These are phyloP conservation scores for Lamellibrachia satsuma DNA, from an alignment of 2,888 invertebrate genomes.

Conservation along the genomic window DNA sequence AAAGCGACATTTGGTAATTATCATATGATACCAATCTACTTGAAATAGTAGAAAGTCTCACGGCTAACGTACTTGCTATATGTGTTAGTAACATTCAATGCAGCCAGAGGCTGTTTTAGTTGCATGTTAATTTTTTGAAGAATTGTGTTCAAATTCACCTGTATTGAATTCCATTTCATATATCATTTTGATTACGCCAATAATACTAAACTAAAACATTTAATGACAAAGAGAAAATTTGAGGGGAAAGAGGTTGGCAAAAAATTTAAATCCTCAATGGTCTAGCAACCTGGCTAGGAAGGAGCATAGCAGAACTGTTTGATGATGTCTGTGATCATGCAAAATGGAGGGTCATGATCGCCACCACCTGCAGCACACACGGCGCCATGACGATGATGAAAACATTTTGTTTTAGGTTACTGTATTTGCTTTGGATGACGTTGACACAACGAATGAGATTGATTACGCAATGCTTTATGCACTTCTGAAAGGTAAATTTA, in stretches of 20 bases:
- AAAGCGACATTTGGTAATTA: slow-evolving; percentile 48
- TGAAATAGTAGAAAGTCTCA: no score
- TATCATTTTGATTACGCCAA: not conserved
- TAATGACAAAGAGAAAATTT: no score
- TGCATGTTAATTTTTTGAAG: not conserved
- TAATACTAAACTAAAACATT: not conserved
- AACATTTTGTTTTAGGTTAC: slow-evolving; percentile 51
- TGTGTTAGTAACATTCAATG: no score
- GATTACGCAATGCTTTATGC: slow-evolving; percentile 62
- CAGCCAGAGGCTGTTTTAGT: not conserved
- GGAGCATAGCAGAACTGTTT: not conserved
- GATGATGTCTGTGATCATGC: slow-evolving; percentile 14
- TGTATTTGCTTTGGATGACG: slow-evolving; percentile 56
- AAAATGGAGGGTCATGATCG: not conserved
- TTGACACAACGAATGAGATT: slow-evolving; percentile 56
- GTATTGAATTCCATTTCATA: slow-evolving; percentile 18
- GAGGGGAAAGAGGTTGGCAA: no score
- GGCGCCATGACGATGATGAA: no score
- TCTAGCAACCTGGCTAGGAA: no score
- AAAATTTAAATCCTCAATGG: not conserved
- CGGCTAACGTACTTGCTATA: no score
- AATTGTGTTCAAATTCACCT: not conserved
- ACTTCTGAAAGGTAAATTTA: slow-evolving; percentile 56
- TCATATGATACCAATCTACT: not conserved
- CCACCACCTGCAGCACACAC: not conserved